Base-by-base conservation (phyloP, 2,888 invertebrate genomes). In the Pachliopta kotzebuea region DNA sequence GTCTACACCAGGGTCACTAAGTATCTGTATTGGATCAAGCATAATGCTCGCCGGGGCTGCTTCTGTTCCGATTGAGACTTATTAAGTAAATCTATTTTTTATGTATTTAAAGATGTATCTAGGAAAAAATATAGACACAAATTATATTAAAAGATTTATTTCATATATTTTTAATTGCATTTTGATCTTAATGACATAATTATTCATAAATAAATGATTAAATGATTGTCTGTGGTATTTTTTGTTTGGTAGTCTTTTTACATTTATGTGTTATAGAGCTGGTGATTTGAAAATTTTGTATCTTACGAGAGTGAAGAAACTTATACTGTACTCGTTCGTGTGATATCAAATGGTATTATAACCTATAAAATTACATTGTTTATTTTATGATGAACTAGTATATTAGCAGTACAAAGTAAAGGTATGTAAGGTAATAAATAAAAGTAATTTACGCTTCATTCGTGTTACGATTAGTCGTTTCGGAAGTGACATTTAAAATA, bases 1-100 rank as follows among this genome's bases (percentile, higher is more conserved):
- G 96, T 97, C 3, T 97, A 97, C 78, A 96, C 97, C 0, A 92
- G 97, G 72, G 94, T 97, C 50, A 96, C 96, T 0, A 94, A 95
- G 73, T 97, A 96, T 80, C 82, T 97, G 66, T 94, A 95, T 74
- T 97, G 97, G 97, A 96, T 97, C 70, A 85, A 93, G 70, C 93
- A 94, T 73, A 95, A 96, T 76, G 93, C 96, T 1, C 93, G 93
- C 67, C 95, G 95, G 70, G 96, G 96, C 59, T 97, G 97, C 79
- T 97, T 95, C 82, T 97, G 97, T 79, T 91, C 93, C 72, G 94
- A 94, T 62, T 76, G 56, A 72, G 56, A 60, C 50, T 4, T 11
- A 9, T n/a, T 23, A 50, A 58, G 56, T 55, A 31, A 62, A 55
- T 49, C 4, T 23, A 21, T 21, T 21, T 21, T 52, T 20, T 6